These are phyloP conservation scores for Xiphophorus birchmanni DNA, from an alignment of 2,797 vertebrate genomes.

Conservation along the genomic window DNA sequence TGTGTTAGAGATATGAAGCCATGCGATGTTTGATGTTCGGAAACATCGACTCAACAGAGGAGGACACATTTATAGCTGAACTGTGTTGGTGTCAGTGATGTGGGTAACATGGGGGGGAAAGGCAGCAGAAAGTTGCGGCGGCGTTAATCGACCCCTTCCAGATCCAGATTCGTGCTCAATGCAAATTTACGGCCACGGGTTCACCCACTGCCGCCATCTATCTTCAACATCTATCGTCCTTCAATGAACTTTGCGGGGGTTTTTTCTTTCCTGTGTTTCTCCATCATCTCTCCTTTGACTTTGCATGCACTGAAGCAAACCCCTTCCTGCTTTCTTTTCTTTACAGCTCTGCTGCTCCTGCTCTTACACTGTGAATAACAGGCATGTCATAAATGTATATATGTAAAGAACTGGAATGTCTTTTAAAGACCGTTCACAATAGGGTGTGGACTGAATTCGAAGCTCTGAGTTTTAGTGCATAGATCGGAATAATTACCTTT, in stretches of 20 bases:
- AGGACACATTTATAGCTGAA: slow-evolving; percentile 28
- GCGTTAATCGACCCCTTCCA: slow-evolving; percentile 26
- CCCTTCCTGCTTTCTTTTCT: slow-evolving; percentile 39
- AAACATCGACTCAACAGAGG: slow-evolving; percentile 29
- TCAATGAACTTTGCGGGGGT: not conserved
- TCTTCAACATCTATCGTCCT: slow-evolving; percentile 35
- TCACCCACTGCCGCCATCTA: slow-evolving; percentile 41
- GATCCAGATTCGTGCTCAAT: slow-evolving; percentile 39
- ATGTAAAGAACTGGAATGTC: slow-evolving; percentile 52
- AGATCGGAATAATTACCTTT: slow-evolving; percentile 61
- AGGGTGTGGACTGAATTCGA: slow-evolving; percentile 42
- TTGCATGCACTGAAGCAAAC: slow-evolving; percentile 56
- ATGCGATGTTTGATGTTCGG: slow-evolving; percentile 33
- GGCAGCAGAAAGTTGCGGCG: slow-evolving; percentile 6
- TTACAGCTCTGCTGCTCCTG: slow-evolving; percentile 45
- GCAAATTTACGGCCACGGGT: slow-evolving; percentile 51
- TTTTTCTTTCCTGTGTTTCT: slow-evolving; percentile 9
- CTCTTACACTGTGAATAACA: slow-evolving; percentile 74
- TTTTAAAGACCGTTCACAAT: slow-evolving; percentile 38
- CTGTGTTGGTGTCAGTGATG: slow-evolving; percentile 23
- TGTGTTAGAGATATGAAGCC: slow-evolving; percentile 46
- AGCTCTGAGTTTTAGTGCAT: slow-evolving; percentile 50
- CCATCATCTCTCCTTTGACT: slow-evolving; percentile 50
- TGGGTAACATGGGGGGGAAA: slow-evolving; percentile 16
- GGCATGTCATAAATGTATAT: slow-evolving; percentile 54